Evolutionary conservation across 2,888 invertebrate genomes (phyloP).

Genomic region (Tenthredo mesomela): DNA sequence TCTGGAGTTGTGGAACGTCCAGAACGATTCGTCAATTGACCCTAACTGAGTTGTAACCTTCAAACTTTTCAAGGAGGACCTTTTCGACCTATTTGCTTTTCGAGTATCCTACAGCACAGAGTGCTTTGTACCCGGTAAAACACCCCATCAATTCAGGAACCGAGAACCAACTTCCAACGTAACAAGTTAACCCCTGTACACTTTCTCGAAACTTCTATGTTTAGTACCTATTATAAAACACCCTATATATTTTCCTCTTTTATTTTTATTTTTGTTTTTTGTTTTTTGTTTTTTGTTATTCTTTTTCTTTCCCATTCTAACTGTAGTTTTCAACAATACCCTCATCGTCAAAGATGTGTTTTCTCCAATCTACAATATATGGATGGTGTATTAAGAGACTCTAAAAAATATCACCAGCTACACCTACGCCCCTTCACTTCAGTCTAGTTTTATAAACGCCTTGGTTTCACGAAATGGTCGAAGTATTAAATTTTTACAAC

Average conservation of each 20-base stretch:
- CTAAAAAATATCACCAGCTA: neutral
- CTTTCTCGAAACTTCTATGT: slow-evolving; percentile 28
- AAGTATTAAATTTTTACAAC: neutral
- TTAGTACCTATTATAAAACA: slow-evolving; percentile 28
- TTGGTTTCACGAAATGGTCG: neutral
- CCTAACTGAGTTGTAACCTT: slow-evolving; percentile 24
- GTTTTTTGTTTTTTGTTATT: neutral
- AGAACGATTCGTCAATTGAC: slow-evolving; percentile 27
- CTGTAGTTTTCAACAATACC: neutral
- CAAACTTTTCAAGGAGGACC: slow-evolving; percentile 22
- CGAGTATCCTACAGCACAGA: slow-evolving; percentile 10
- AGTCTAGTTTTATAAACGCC: neutral
- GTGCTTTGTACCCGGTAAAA: slow-evolving; percentile 22
- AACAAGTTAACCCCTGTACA: slow-evolving; percentile 9
- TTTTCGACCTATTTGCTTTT: slow-evolving; percentile 12
- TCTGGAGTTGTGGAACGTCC: slow-evolving; percentile 16
- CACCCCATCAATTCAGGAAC: slow-evolving; percentile 28
- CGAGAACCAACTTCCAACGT: slow-evolving; percentile 1
- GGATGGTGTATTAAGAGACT: neutral
- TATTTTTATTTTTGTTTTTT: neutral
- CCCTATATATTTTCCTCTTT: neutral
- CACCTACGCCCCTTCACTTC: neutral
- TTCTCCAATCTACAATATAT: neutral
- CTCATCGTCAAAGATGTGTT: neutral
- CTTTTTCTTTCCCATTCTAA: neutral